Base-by-base conservation (phyloP, 1,140 invertebrate species). In the Drusus annulatus region DNA sequence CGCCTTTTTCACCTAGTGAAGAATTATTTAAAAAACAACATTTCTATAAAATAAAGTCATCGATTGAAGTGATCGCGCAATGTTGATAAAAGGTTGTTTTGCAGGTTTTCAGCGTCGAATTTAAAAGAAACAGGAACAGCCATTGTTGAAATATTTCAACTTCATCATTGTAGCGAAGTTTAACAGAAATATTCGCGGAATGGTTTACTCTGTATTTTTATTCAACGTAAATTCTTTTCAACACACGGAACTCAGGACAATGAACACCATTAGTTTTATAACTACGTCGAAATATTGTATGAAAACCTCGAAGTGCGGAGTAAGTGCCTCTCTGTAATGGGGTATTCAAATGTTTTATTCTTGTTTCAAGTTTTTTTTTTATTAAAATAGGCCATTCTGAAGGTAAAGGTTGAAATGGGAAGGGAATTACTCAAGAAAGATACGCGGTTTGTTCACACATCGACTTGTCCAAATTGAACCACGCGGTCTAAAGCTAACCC, bases 221-320 rank as follows among this genome's bases (percentile, higher is more conserved):
- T 65, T 25, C 62, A 65, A 7, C 62, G 23, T 31, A 16, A 65
- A 65, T 65, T 65, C 62, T 65, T 65, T 65, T 65, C 62, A 65
- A 31, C 56, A 31, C 16, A 28, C 62, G 62, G 16, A 65, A 65
- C 62, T 65, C 23, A 25, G 25, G 13, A 65, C 62, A 65, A 65
- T 65, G 62, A 65, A 31, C 62, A n/a, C 25, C 62, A 28, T 25
- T 65, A 65, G 62, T 65, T 65, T 65, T 28, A 65, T 65, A 65
- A 65, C 62, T 65, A 28, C 16, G 62, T 65, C 17, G 23, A 28
- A 65, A 25, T 25, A 25, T 25, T 15, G 62, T 36, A 25, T 16
- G 19, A 25, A 25, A 23, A 45, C 36, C 16, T 7, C 10, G 21
- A 28, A 28, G 23, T 65, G 62, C 7, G 23, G 62, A 45, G 21